phyloP scores from a whole-genome alignment of 2,113 vertebrate genomes.

The cat (Felis catus) region DNA sequence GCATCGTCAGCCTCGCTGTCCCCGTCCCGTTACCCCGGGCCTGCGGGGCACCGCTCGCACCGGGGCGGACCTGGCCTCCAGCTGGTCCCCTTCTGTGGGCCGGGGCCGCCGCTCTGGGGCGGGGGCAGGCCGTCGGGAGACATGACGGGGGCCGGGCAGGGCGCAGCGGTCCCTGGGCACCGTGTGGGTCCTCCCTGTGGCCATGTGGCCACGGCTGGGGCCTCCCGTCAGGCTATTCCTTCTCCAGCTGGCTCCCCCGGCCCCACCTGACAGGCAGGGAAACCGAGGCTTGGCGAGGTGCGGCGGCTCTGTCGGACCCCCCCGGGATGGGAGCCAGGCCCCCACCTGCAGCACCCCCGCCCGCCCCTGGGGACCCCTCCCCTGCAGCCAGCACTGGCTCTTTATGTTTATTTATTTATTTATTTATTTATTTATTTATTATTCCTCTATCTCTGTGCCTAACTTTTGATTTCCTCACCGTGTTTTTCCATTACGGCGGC shows the following conservation, averaged over 20 bases:
- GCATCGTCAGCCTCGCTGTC: fast-evolving
- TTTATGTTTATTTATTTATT: neutral
- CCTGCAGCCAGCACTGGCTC: neutral
- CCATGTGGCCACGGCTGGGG: neutral
- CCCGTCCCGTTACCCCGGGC: neutral
- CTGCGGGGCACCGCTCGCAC: neutral
- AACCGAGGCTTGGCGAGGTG: neutral
- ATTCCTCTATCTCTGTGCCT: constrained; percentile 22
- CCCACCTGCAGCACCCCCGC: neutral
- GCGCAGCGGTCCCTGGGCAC: neutral
- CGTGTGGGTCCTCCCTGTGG: fast-evolving
- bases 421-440: constrained; percentile 43
- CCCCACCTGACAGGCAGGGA: neutral
- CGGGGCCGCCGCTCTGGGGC: fast-evolving
- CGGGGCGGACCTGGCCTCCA: neutral
- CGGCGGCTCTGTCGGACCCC: neutral
- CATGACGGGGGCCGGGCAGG: neutral
- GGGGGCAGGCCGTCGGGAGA: neutral
- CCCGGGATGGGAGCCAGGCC: neutral
- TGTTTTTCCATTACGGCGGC: constrained; percentile 59
- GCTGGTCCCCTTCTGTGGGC: neutral
- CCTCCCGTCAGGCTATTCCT: neutral
- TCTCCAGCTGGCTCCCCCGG: neutral
- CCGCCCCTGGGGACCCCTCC: neutral
- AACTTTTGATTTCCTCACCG: constrained; percentile 71